These are phyloP conservation scores for Lepeophtheirus nordmannii DNA, from an alignment of 2,888 invertebrate species.

Conservation along the genomic window DNA sequence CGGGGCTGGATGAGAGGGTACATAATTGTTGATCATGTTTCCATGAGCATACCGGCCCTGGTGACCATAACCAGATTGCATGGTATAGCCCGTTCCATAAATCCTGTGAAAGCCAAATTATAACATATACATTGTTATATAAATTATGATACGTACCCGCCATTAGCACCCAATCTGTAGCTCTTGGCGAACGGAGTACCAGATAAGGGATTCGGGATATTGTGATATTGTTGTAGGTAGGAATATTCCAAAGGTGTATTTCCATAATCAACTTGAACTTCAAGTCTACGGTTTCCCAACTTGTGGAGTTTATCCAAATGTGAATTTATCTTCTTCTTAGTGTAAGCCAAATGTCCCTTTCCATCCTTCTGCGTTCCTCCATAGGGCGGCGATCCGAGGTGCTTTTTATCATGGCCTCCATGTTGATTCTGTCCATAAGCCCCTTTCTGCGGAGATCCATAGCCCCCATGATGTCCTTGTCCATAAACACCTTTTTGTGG, in stretches of 20 bases:
- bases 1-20: neutral
- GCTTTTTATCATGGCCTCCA: neutral
- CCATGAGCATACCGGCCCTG: neutral
- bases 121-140: no score
- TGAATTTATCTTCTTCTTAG: neutral
- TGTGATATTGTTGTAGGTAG: neutral
- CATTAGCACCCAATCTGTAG: no score
- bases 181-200: neutral
- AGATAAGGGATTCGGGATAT: neutral
- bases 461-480: neutral
- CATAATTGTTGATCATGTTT: neutral
- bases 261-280: neutral
- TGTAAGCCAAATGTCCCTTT: neutral
- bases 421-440: no score
- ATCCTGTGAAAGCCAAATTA: no score
- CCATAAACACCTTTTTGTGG: neutral
- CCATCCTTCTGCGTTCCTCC: neutral
- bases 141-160: no score
- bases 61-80: no score
- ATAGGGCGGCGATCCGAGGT: neutral
- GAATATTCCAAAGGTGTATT: neutral
- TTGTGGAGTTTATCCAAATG: neutral
- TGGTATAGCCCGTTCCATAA: no score
- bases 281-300: neutral
- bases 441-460: neutral